Evolutionary conservation across 2,888 invertebrate species (phyloP).

Genomic region (Nemurella pictetii): DNA sequence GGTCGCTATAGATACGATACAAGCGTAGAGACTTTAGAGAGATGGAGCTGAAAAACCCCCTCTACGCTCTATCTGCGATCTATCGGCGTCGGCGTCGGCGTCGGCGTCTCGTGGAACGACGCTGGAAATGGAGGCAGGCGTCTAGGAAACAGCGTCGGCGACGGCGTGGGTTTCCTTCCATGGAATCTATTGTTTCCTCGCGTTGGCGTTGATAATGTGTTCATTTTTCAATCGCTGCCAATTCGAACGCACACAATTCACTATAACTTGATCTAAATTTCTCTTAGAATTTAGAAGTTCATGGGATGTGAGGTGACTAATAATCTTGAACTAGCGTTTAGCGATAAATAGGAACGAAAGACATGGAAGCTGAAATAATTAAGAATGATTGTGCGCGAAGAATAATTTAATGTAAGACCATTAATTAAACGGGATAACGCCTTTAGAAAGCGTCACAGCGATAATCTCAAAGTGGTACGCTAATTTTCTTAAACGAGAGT

Average conservation of each 20-base stretch:
- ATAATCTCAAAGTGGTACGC: conserved; percentile 20
- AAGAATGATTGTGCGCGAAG: background rate
- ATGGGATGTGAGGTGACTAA: background rate
- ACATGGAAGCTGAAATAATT: background rate
- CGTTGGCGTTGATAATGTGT: background rate
- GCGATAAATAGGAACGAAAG: background rate
- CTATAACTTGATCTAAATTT: background rate
- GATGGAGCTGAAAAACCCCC: background rate
- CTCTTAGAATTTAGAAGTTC: background rate
- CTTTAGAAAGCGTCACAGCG: conserved; percentile 15
- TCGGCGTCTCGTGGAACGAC: background rate
- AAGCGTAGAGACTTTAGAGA: background rate
- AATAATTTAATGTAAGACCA: background rate
- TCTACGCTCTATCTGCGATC: background rate
- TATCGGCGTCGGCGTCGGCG: background rate
- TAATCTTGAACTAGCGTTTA: background rate
- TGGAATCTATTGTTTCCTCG: background rate
- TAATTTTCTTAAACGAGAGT: background rate
- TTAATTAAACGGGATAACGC: background rate
- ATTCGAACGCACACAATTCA: background rate
- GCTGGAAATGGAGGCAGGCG: background rate
- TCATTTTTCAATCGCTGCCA: background rate
- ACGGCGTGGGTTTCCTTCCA: background rate
- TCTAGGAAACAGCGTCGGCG: background rate
- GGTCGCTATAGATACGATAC: background rate